These are phyloP conservation scores for Drosophila suboccidentalis DNA, from an alignment of 2,888 invertebrate genomes.

Conservation along the genomic window DNA sequence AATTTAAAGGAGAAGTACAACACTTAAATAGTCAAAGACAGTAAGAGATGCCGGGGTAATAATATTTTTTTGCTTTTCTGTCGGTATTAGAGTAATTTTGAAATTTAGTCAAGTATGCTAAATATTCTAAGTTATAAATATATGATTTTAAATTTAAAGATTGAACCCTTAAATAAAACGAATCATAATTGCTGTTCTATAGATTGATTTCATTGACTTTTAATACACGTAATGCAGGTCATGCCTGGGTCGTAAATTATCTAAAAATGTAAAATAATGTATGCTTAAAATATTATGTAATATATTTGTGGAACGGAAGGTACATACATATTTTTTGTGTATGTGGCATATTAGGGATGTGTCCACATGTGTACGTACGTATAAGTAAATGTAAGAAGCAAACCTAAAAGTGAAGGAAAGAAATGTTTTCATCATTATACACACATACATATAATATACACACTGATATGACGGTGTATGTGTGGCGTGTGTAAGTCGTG, in stretches of 20 bases:
- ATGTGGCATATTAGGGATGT: conserved; percentile 9
- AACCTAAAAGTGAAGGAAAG: conserved; percentile 29
- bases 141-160: neutral
- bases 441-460: conserved; percentile 10
- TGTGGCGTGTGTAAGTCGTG: conserved; percentile 47
- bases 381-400: conserved; percentile 12
- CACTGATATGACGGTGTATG: neutral
- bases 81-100: too few relatives aligned
- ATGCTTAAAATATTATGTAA: conserved; percentile 1
- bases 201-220: neutral
- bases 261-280: conserved; percentile 2
- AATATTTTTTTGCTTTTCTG: too few relatives aligned
- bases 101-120: neutral
- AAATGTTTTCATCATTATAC: conserved; percentile 40
- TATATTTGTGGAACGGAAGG: neutral
- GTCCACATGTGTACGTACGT: conserved; percentile 7
- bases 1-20: too few relatives aligned
- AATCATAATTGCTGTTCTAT: neutral
- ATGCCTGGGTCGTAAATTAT: neutral
- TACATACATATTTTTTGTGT: neutral
- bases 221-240: conserved; percentile 11
- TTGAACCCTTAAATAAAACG: too few relatives aligned
- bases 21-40: too few relatives aligned
- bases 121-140: neutral
- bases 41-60: too few relatives aligned